These are phyloP conservation scores for Tricholaema leucomelas DNA, from an alignment of 2,113 vertebrate species.

Conservation along the genomic window DNA sequence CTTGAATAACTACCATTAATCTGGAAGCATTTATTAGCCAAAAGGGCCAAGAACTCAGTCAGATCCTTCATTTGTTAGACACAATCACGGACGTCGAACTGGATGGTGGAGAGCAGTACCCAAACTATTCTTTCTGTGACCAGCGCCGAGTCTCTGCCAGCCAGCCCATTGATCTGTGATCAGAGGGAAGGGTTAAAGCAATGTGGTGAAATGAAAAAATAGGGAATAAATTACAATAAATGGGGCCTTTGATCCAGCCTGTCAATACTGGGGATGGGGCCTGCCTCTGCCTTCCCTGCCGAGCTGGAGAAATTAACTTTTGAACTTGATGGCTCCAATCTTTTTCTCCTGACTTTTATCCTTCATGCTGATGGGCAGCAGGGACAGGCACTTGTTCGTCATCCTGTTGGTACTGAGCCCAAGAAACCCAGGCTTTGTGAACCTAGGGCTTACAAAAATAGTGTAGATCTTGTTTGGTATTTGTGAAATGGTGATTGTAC, in stretches of 20 bases:
- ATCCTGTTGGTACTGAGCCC: not conserved
- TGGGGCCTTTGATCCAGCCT: not conserved
- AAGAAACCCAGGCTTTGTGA: not conserved
- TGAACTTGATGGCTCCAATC: not conserved
- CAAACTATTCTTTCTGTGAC: not conserved
- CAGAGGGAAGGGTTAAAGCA: constrained; percentile 24
- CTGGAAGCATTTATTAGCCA: constrained; percentile 27
- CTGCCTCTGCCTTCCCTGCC: not conserved
- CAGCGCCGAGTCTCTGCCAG: not conserved
- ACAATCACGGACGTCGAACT: not conserved
- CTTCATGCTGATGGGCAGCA: not conserved
- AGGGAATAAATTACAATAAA: not conserved
- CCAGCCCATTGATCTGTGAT: not conserved
- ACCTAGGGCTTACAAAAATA: not conserved
- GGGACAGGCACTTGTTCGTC: not conserved
- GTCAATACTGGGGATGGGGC: not conserved
- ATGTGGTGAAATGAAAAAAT: constrained; percentile 6
- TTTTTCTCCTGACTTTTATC: not conserved
- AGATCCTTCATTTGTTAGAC: constrained; percentile 17
- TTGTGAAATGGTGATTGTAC: not conserved
- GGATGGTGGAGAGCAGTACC: not conserved
- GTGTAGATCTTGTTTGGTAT: not conserved
- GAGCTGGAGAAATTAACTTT: not conserved
- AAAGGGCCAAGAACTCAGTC: constrained; percentile 31
- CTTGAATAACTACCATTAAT: constrained; percentile 53